Evolutionary conservation across 2,888 invertebrate genomes (phyloP), one percentile per base, ranked within the genome.

Genomic region (Hyles lineata): DNA sequence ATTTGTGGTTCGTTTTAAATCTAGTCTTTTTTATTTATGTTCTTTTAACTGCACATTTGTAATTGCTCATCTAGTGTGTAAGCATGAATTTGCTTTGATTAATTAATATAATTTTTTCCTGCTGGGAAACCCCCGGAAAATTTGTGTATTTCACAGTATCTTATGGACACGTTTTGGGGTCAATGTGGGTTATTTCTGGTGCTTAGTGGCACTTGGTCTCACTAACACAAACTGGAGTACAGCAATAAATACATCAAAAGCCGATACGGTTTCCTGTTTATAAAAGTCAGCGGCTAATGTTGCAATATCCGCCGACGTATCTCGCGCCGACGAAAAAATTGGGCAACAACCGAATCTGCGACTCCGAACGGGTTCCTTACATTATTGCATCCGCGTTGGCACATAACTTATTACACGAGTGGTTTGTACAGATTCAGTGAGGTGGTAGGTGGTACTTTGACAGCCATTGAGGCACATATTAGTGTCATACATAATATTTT

Each of bases 261-360:
- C 73, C 76, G 77, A 78, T 75, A 76, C 78, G 76, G 83, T 87
- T 86, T 86, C 86, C 87, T 85, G 87, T 82, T 83, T 80, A 78
- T 80, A 82, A 82, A 70, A 75, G 73, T 77, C 70, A 55, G 21
- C 61, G 79, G 83, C 67, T 74, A 73, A 78, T 87, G 80, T 81
- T 78, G 86, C 82, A 84, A 86, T 79, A 82, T 86, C 86, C 87
- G 87, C 75, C 80, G 79, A 76, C 75, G 75, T 81, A 82, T 76
- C 76, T 78, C 75, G 76, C 74, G 72, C 74, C 75, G 73, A 77
- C 75, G 70, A 63, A 75, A 79, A 75, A 78, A 70, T 60, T 67
- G 25, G 6, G 58, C 72, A 29, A 58, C 21, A 35, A 19, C 21
- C 58, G 67, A 67, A 58, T 61, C 52, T 55, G 35, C 58, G 35